Evolutionary conservation across 2,113 vertebrate genomes (phyloP), one percentile per base, ranked within the genome.

Genomic region (Marmota monax): DNA sequence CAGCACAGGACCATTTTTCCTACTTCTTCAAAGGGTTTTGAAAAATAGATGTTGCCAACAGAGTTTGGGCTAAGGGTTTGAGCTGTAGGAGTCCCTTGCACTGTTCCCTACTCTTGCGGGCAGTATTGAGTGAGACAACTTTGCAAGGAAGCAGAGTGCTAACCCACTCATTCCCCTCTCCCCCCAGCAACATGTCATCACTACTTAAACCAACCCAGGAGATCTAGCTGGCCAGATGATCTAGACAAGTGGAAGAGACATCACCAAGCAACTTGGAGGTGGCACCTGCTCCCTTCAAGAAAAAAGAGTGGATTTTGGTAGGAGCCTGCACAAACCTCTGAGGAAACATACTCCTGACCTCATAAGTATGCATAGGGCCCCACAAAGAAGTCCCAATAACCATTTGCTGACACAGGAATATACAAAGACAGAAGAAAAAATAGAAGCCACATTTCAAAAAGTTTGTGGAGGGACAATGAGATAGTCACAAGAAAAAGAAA

Each of bases 381-480:
- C 67, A 80, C 27, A 9, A 84, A 79, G 34, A 42, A 78, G 56
- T 51, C 27, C 23, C 45, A 94, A 18, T 23, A 94, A 74, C 45
- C 70, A 72, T 76, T 84, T 96, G 17, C 48, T 70, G 56, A 90
- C 73, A 87, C 1, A 91, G 37, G 51, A 88, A 96, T 48, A 13
- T 67, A 88, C 2, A 70, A 42, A 77, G 69, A 86, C 20, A 93
- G 18, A 91, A 95, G 67, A 37, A 79, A 93, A 92, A 90, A 85
- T 20, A 42, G 53, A 83, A 91, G 29, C 3, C 74, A 90, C n/a
- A 88, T 56, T 97, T 94, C 42, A 92, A 17, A 90, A 94, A 78
- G 34, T n/a, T 87, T 63, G 34, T 89, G 70, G n/a, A 89, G 25
- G 39, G 88, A 83, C 2, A 76, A 48, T 48, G 80, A 80, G 80